These are phyloP conservation scores for Drosophila testacea DNA, from an alignment of 2,888 invertebrate species.

Conservation along the genomic window DNA sequence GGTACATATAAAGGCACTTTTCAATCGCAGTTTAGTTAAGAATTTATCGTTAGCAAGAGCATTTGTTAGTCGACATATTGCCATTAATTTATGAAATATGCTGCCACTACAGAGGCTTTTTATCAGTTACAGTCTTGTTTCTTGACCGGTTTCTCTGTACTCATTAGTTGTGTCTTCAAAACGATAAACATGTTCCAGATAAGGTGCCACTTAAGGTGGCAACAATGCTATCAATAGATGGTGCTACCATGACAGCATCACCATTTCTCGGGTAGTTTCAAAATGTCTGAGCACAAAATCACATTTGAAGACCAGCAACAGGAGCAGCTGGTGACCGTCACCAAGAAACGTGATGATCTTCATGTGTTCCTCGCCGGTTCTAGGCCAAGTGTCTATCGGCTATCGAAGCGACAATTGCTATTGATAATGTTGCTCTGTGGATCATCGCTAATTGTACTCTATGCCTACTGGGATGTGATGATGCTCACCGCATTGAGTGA, in stretches of 20 bases:
- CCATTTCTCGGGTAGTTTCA: slow-evolving; percentile 28
- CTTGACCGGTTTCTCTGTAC: background rate
- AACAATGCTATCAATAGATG: background rate
- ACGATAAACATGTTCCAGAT: slow-evolving; percentile 20
- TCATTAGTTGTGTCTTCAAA: slow-evolving; percentile 1
- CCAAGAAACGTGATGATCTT: slow-evolving; percentile 26
- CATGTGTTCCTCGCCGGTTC: slow-evolving; percentile 27
- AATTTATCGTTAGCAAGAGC: background rate
- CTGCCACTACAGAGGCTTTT: slow-evolving; percentile 1
- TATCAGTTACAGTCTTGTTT: slow-evolving; percentile 7
- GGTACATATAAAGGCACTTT: no score
- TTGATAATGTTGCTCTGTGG: slow-evolving; percentile 27
- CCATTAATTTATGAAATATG: background rate
- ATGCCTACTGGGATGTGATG: slow-evolving; percentile 53
- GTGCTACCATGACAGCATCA: background rate
- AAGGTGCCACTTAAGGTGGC: slow-evolving; percentile 25
- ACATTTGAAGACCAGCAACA: slow-evolving; percentile 41
- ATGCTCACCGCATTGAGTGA: slow-evolving; percentile 21
- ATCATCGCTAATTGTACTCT: slow-evolving; percentile 31
- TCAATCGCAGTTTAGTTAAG: no score
- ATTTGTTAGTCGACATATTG: background rate
- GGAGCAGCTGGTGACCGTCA: background rate
- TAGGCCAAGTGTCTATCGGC: slow-evolving; percentile 16
- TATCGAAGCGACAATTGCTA: slow-evolving; percentile 26
- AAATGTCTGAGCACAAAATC: slow-evolving; percentile 54